Conservation (phyloP, 2,113 vertebrate genomes). For the Piaya cayana region DNA sequence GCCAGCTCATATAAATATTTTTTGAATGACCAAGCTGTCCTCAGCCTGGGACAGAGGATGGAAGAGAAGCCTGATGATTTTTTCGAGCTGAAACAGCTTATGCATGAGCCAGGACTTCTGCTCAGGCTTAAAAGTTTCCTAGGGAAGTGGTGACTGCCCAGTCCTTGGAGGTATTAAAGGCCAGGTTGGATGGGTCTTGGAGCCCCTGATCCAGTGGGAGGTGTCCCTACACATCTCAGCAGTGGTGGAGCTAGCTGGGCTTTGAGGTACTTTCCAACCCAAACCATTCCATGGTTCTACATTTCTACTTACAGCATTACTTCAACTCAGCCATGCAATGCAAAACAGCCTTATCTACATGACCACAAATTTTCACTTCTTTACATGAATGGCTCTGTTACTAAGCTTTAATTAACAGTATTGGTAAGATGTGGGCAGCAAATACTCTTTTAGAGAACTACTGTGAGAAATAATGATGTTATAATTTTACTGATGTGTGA, state of each 20-base stretch:
- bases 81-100: not conserved
- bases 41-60: not conserved
- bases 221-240: too few species aligned
- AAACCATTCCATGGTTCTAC: too few species aligned
- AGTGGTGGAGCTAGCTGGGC: too few species aligned
- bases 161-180: too few species aligned
- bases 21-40: not conserved
- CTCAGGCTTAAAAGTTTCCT: not conserved
- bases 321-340: not conserved
- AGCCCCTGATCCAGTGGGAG: too few species aligned
- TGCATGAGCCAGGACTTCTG: not conserved
- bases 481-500: not conserved
- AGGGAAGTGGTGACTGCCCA: too few species aligned
- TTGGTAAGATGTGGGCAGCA: not conserved
- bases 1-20: fast-evolving
- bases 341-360: not conserved
- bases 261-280: too few species aligned
- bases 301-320: too few species aligned
- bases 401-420: not conserved
- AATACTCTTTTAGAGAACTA: not conserved
- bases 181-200: too few species aligned
- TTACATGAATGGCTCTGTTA: not conserved
- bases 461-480: not conserved
- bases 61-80: not conserved
- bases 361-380: not conserved